Evolutionary conservation across 2,797 vertebrate genomes (phyloP), one percentile per base, ranked within the genome.

Genomic region (Melanotaenia nigrans): DNA sequence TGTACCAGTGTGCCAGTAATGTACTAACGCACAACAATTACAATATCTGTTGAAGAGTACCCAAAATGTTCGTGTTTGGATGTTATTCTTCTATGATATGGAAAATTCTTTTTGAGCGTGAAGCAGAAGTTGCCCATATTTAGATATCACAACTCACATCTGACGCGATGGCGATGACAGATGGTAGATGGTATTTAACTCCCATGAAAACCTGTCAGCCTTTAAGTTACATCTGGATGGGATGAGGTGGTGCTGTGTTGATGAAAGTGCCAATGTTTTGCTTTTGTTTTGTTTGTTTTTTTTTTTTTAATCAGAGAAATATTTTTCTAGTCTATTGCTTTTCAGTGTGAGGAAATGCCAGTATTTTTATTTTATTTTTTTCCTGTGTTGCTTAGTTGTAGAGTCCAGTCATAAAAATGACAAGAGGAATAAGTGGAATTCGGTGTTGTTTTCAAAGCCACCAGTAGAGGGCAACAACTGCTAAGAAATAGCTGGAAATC

Each of bases 381-480:
- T 10, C 58, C 33, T 30, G 1, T 68, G 28, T 57, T 59, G 33
- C 59, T 70, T 32, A 54, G 4, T 61, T 72, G 68, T 33, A 59
- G 40, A 68, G 30, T 65, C 45, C 65, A 2, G 18, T 55, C 47
- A 22, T 20, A 66, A 60, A 65, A 35, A 30, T 61, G 59, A 33
- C n/a, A 33, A 32, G 58, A 28, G 38, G n/a, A 51, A 32, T 47
- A 59, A 20, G 54, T n/a, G 14, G 9, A 33, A 33, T 16, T 40
- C 1, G 47, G 62, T 67, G 75, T 5, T 75, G 73, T 84, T 82
- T 73, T 25, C 65, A 22, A 61, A 79, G 70, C 77, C 42, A 65
- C 91, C 94, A 93, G 85, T 88, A 94, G 93, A 93, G 92, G 94
- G 94, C 90, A 83, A 85, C 78, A 89, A 70, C 67, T 79, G 68